These are phyloP conservation scores for Cylindroiulus punctatus DNA, from an alignment of 2,888 invertebrate species.

Conservation along the genomic window DNA sequence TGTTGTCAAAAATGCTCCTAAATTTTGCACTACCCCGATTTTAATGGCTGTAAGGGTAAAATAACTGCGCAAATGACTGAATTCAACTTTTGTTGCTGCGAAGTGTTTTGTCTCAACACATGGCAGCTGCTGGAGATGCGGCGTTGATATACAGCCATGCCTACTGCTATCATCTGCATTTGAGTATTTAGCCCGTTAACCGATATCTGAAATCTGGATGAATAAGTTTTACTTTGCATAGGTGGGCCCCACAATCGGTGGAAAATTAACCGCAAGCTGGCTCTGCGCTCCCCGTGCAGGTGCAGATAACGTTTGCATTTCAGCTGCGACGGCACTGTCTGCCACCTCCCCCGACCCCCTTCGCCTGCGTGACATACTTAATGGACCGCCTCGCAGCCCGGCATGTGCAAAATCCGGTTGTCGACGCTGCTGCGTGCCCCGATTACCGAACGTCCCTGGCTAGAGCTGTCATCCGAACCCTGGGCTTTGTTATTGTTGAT, in stretches of 20 bases:
- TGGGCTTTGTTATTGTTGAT: conserved; percentile 52
- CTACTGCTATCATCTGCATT: no score
- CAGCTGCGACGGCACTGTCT: not conserved
- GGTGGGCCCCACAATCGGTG: not conserved
- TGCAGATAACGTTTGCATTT: not conserved
- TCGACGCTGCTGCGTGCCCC: not conserved
- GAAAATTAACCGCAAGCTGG: no score
- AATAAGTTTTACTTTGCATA: not conserved
- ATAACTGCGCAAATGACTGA: no score
- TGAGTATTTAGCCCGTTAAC: no score
- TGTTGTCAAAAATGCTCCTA: no score
- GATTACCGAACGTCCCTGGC: conserved; percentile 37
- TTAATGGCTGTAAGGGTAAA: no score
- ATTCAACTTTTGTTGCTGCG: no score
- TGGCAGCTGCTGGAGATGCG: no score
- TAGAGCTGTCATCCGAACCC: conserved; percentile 35
- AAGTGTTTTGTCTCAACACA: no score
- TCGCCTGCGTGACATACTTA: conserved; percentile 16
- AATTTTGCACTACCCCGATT: no score
- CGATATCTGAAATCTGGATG: not conserved
- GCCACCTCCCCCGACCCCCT: not conserved
- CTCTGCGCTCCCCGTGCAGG: not conserved
- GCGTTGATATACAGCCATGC: no score
- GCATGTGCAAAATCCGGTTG: not conserved
- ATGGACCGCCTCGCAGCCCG: not conserved